phyloP scores from a whole-genome alignment of 2,113 vertebrate genomes.

The Myxocyprinus asiaticus region DNA sequence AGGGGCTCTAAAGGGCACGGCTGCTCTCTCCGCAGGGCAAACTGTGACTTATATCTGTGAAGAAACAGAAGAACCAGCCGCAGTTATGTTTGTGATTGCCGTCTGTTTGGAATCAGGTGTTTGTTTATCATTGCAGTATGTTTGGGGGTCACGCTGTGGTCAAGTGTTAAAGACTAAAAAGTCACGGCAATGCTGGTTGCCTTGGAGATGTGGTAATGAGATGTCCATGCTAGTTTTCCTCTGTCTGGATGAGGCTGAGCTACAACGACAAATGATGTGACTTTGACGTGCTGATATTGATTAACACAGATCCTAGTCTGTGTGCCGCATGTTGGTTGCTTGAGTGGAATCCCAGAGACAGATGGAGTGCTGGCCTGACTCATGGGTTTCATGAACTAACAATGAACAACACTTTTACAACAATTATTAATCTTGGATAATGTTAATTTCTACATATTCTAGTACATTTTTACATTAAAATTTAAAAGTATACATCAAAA shows the following conservation, averaged over 20 bases:
- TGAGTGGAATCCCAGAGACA: slow-evolving; percentile 57
- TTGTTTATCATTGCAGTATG: slow-evolving; percentile 57
- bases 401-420: too few species aligned
- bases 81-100: slow-evolving; percentile 63
- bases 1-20: slow-evolving; percentile 7
- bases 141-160: not conserved
- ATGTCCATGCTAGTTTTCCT: slow-evolving; percentile 22
- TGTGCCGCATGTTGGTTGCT: slow-evolving; percentile 9
- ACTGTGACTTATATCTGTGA: slow-evolving; percentile 67
- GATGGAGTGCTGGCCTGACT: slow-evolving; percentile 56
- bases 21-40: slow-evolving; percentile 41
- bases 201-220: slow-evolving; percentile 8
- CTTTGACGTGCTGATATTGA: slow-evolving; percentile 65
- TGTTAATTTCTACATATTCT: too few species aligned
- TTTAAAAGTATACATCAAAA: too few species aligned
- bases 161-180: not conserved
- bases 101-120: slow-evolving; percentile 1
- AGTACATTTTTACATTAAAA: too few species aligned
- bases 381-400: slow-evolving; percentile 3
- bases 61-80: slow-evolving; percentile 61
- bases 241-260: not conserved
- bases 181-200: not conserved
- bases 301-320: slow-evolving; percentile 59
- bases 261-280: not conserved
- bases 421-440: too few species aligned